Percentiles rank a stretch among this genome's conserved stretches.
Evolutionary conservation across 2,113 vertebrate species (phyloP).

Genomic region (Paracyprichromis sp.): DNA sequence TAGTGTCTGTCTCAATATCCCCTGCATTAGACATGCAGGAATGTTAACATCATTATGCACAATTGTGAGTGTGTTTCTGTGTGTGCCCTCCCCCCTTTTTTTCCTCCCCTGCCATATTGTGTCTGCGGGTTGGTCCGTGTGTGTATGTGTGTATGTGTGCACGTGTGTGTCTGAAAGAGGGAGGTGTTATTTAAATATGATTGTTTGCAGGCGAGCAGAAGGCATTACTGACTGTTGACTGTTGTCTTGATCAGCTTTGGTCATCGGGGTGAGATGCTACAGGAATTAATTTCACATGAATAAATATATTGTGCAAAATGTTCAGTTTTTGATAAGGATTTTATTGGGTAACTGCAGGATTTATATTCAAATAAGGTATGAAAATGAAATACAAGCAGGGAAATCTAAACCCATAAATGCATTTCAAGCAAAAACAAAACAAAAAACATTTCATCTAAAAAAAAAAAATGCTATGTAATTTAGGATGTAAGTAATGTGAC

Average conservation of each 20-base stretch:
- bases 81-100: constrained; percentile 44
- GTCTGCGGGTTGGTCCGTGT: constrained; percentile 68
- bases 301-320: neutral
- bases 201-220: constrained; percentile 37
- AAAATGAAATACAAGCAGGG: neutral
- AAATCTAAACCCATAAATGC: neutral
- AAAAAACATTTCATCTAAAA: neutral
- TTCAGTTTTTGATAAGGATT: neutral
- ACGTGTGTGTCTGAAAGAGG: constrained; percentile 13
- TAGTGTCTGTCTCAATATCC: constrained; percentile 53
- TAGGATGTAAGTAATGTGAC: neutral
- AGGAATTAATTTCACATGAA: neutral
- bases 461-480: neutral
- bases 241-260: neutral
- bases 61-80: constrained; percentile 82
- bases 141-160: neutral
- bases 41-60: constrained; percentile 88
- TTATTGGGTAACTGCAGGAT: neutral
- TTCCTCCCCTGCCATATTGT: constrained; percentile 65
- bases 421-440: neutral
- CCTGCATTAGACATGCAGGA: constrained; percentile 86
- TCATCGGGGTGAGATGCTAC: neutral
- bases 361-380: neutral
- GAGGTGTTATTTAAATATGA: constrained; percentile 49
- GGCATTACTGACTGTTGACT: constrained; percentile 35